Base-by-base conservation (phyloP, 2,888 invertebrate genomes). In the Mylabris sibirica region DNA sequence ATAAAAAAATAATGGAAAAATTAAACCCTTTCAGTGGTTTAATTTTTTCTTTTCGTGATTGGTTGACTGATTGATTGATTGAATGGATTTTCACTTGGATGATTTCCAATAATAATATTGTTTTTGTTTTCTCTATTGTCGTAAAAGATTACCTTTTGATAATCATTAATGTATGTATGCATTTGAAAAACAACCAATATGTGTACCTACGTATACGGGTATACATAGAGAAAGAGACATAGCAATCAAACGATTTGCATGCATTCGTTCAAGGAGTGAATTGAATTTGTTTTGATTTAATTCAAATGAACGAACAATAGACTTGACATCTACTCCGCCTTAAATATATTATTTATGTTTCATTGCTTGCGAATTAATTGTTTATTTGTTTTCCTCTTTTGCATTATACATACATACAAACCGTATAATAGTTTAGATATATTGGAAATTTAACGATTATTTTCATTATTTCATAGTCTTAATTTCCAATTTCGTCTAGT, bases 211-310 rank as follows among this genome's bases (percentile, higher is more conserved):
- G n/a, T n/a, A n/a, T n/a, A n/a, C n/a, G n/a, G 30, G 30, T 30
- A 30, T 30, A n/a, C 30, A 38, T 14, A 38, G 14, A 44, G n/a
- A 44, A n/a, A 17, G 44, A 6, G 44, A 44, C 17, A 60, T 57
- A 64, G 64, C 64, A 66, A 69, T 70, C 69, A 63, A 57, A 20
- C 63, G 38, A 70, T 70, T 70, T 70, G 70, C 70, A 70, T 70
- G 67, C 64, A 70, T 67, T 70, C 70, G 67, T 57, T 66, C 62
- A 61, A 59, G 69, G 69, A 66, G 70, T 67, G 70, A 70, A 65
- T 67, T 70, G 65, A 77, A 75, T 73, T 77, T 75, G 74, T 75
- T 77, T 67, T 75, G 76, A 75, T 75, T 73, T 73, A 60, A 65
- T 63, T 60, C 67, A 66, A 71, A 68, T 65, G 63, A 44, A 63